Conservation (phyloP, 2,888 invertebrate genomes). For the Aelia acuminata region DNA sequence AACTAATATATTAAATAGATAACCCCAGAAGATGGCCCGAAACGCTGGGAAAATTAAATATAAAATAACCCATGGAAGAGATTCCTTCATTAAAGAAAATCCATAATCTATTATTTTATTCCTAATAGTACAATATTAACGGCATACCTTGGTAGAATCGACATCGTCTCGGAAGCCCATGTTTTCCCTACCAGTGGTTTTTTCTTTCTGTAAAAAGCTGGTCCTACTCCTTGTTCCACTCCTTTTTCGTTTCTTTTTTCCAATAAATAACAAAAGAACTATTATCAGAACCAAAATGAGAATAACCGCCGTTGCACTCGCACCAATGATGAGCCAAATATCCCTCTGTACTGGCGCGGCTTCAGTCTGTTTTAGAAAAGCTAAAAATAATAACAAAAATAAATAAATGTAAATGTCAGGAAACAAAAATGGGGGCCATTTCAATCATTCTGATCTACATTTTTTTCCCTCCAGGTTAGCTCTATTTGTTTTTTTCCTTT, state of each 20-base stretch:
- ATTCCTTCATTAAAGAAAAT: too few species aligned
- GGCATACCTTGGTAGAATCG: constrained; percentile 61
- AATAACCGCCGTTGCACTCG: constrained; percentile 74
- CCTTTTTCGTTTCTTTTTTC: constrained; percentile 62
- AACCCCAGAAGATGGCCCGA: too few species aligned
- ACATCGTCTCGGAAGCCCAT: constrained; percentile 64
- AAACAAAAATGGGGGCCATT: neutral
- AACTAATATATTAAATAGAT: too few species aligned
- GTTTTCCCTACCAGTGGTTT: constrained; percentile 62
- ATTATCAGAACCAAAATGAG: constrained; percentile 74
- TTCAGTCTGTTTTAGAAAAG: constrained; percentile 76
- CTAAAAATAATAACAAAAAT: constrained; percentile 70
- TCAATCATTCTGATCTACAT: neutral
- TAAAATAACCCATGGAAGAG: too few species aligned
- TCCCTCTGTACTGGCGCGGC: constrained; percentile 70
- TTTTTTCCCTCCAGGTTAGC: too few species aligned
- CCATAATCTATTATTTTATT: too few species aligned
- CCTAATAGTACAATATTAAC: neutral
- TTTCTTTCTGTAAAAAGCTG: constrained; percentile 59
- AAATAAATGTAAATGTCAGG: too few species aligned
- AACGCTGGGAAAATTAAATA: too few species aligned
- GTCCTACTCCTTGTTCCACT: constrained; percentile 55
- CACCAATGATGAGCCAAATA: constrained; percentile 78
- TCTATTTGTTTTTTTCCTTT: too few species aligned
- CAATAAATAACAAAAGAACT: constrained; percentile 66